Percentiles rank a stretch among this genome's conserved stretches.
These are phyloP conservation scores for Phrixothrix hirtus DNA, from an alignment of 2,888 invertebrate genomes.

Conservation along the genomic window DNA sequence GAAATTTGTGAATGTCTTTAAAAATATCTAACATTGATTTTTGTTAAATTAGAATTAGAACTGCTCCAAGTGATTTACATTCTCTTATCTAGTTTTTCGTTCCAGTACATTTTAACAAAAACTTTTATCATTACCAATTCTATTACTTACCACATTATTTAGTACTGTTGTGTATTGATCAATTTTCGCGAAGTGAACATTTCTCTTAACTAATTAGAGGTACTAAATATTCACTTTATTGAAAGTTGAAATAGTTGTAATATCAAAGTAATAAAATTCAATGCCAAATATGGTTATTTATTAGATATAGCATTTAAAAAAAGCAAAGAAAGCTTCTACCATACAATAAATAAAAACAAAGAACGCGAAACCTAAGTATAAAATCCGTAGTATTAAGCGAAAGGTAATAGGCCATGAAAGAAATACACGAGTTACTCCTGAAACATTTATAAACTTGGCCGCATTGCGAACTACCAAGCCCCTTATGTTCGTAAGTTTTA, in stretches of 20 bases:
- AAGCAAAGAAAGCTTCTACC: not conserved
- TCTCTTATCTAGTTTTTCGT: too few relatives aligned
- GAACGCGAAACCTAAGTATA: not conserved
- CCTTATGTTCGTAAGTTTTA: constrained; percentile 14
- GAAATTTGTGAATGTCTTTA: not conserved
- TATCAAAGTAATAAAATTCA: too few relatives aligned
- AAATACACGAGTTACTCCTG: constrained; percentile 7
- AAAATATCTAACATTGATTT: not conserved
- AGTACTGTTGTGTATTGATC: not conserved
- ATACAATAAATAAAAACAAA: not conserved
- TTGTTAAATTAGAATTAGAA: not conserved
- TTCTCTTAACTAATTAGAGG: not conserved
- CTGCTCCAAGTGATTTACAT: too few relatives aligned
- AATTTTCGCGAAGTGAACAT: not conserved
- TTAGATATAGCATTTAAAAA: too few relatives aligned
- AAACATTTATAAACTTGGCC: constrained; percentile 19
- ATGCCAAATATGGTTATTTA: too few relatives aligned
- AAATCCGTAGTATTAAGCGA: not conserved
- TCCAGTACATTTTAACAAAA: not conserved
- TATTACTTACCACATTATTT: not conserved
- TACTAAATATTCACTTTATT: too few relatives aligned
- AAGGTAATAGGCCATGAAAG: constrained; percentile 6
- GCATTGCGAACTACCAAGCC: constrained; percentile 11
- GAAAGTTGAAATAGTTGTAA: too few relatives aligned
- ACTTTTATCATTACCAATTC: not conserved